Conservation (phyloP, 2,113 vertebrate genomes). For the Amazona guildingii region DNA sequence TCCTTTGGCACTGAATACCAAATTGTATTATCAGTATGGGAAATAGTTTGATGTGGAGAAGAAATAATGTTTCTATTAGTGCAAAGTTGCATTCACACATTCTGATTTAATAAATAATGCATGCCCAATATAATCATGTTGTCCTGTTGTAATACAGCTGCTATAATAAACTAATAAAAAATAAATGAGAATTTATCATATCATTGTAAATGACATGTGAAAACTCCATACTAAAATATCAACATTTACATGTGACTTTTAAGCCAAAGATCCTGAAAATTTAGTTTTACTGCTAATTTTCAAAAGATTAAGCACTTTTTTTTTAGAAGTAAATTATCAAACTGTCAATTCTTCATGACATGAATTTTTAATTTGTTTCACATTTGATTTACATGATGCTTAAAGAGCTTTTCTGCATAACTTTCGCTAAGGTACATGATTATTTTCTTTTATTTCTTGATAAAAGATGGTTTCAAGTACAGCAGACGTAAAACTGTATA, state of each 20-base stretch:
- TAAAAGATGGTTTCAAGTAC: not conserved
- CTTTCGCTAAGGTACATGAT: not conserved
- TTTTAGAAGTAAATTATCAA: not conserved
- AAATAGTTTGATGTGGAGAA: not conserved
- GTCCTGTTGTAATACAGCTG: not conserved
- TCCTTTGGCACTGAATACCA: not conserved
- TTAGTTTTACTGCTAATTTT: not conserved
- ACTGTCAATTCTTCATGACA: not conserved
- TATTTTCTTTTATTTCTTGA: not conserved
- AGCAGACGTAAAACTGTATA: not conserved
- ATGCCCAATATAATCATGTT: not conserved
- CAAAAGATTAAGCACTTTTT: not conserved
- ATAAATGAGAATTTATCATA: not conserved
- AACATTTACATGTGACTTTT: not conserved
- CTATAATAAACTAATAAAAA: not conserved
- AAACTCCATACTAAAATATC: not conserved
- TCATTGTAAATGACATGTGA: not conserved
- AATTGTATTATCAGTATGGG: not conserved
- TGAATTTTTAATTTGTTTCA: not conserved
- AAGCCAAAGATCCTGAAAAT: not conserved
- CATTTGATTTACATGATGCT: not conserved
- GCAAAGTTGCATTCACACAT: not conserved
- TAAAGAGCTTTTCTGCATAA: not conserved
- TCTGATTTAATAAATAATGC: not conserved
- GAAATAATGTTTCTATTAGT: not conserved